A percentile compares a stretch with the other conserved stretches of the same genome.
Conservation (phyloP, 2,797 vertebrate genomes). For the Trachops cirrhosus region DNA sequence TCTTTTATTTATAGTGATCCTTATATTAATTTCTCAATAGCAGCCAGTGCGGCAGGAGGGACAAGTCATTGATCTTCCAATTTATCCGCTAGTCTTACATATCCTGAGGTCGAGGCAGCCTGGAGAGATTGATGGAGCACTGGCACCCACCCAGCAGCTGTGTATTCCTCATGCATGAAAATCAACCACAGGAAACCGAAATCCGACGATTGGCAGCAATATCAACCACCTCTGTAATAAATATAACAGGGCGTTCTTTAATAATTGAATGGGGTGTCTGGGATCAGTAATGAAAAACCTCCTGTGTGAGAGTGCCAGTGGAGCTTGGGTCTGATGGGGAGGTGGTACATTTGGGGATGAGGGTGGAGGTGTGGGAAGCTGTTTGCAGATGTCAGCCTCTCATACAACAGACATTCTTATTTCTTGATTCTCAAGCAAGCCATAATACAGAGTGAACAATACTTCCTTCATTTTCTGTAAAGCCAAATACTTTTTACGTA, state of each 20-base stretch:
- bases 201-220: conserved; percentile 82
- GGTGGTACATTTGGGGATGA: background rate
- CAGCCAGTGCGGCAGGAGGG: conserved; percentile 82
- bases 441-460: background rate
- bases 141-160: conserved; percentile 68
- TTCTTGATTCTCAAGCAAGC: conserved; percentile 6
- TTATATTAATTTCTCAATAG: conserved; percentile 89
- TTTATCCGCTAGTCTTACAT: conserved; percentile 83
- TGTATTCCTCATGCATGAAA: conserved; percentile 82
- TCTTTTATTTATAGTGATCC: conserved; percentile 88
- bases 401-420: background rate
- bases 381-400: background rate
- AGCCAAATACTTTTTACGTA: background rate
- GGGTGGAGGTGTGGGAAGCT: background rate
- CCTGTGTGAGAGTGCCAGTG: background rate
- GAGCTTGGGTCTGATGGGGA: background rate
- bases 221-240: conserved; percentile 79
- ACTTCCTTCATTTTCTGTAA: background rate
- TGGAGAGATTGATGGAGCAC: conserved; percentile 80
- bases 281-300: conserved; percentile 78
- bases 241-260: conserved; percentile 80
- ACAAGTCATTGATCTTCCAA: conserved; percentile 87
- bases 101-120: conserved; percentile 80
- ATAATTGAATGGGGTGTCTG: conserved; percentile 80
- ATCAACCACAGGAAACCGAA: conserved; percentile 83